Conservation (phyloP, 2,888 invertebrate species). For the Drosophila paranaensis region DNA sequence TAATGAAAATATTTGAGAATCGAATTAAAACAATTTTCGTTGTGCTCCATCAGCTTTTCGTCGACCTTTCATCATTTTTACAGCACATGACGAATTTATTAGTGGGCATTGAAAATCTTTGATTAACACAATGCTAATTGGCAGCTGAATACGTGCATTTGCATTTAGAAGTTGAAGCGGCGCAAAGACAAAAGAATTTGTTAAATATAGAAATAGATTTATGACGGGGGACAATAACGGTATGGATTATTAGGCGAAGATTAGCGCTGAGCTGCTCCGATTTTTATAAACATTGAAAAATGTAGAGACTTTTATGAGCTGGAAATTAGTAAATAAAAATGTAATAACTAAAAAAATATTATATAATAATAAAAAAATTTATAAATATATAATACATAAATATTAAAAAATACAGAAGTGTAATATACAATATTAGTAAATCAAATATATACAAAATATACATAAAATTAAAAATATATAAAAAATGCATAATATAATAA, state of each 20-base stretch:
- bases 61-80: slow-evolving; percentile 35
- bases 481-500: too few relatives aligned
- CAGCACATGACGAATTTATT: slow-evolving; percentile 71
- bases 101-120: slow-evolving; percentile 61
- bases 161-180: slow-evolving; percentile 21
- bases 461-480: too few relatives aligned
- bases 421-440: neutral
- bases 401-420: too few relatives aligned
- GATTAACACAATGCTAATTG: slow-evolving; percentile 58
- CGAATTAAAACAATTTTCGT: slow-evolving; percentile 20
- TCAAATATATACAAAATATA: neutral
- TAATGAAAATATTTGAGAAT: slow-evolving; percentile 23
- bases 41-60: neutral
- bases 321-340: too few relatives aligned
- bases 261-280: neutral
- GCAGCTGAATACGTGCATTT: slow-evolving; percentile 7
- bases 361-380: too few relatives aligned
- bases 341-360: too few relatives aligned
- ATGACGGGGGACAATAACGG: neutral
- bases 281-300: neutral
- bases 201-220: slow-evolving; percentile 7
- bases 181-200: neutral
- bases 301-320: too few relatives aligned
- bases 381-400: too few relatives aligned
- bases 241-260: too few relatives aligned